Base-by-base conservation (phyloP, 2,113 vertebrate species). In the Seriola rivoliana region DNA sequence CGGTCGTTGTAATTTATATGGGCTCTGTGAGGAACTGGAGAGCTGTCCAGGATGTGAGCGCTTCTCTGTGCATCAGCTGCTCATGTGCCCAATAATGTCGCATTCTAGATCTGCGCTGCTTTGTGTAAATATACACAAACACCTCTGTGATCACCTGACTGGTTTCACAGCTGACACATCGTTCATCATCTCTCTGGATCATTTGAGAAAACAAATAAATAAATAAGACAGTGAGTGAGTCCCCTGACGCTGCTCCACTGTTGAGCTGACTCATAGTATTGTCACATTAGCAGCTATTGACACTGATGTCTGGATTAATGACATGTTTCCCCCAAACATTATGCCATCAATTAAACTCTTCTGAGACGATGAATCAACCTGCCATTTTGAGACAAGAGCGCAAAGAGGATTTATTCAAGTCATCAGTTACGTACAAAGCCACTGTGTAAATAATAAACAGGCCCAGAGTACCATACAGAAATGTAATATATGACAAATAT, bases 261-360 rank as follows among this genome's bases (percentile, higher is more conserved):
- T 5, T 32, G 34, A 34, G 52, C 69, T 71, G 77, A 84, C 73
- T 89, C 85, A 66, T 60, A 29, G 29, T 29, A 29, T 42, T 68
- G 69, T 84, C 79, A 76, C 8, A 66, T 78, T 34, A 82, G 44
- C 57, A 69, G 68, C 64, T 34, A 68, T 60, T 69, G 80, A 84
- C 78, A 32, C 77, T 11, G 73, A 75, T 6, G 40, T 76, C 62
- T 75, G 77, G 52, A 76, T 84, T 64, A 84, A 84, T 57, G 72
- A 77, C 75, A 72, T 21, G 36, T 78, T 80, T 64, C 67, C 68
- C 8, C 11, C 1, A 36, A 69, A 83, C 80, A 75, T 78, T 71
- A 48, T 72, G 66, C 13, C 66, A 48, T 67, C 60, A 67, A 57
- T 67, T 81, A 57, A 85, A 85, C 77, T 72, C 40, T 59, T 63